These are phyloP conservation scores for Drosophila nigritarsus DNA, from an alignment of 2,888 invertebrate species.

Conservation along the genomic window DNA sequence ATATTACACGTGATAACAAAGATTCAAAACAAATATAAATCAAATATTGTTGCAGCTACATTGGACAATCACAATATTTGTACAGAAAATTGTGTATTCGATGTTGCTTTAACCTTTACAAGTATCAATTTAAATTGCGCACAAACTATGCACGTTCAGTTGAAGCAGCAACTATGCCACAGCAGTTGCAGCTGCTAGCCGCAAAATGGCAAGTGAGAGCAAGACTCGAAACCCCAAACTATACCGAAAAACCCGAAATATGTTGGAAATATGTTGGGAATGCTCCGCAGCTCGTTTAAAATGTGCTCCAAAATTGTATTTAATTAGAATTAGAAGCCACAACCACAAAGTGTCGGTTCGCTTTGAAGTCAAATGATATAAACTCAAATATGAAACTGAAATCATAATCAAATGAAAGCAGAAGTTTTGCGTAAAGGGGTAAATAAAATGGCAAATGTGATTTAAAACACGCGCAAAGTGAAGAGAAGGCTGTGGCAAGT, in stretches of 20 bases:
- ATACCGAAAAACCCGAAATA: slow-evolving; percentile 25
- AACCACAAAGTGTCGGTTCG: slow-evolving; percentile 50
- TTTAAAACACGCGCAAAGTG: slow-evolving; percentile 32
- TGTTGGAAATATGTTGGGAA: slow-evolving; percentile 2
- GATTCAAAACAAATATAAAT: background rate
- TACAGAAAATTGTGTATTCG: background rate
- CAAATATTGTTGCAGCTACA: background rate
- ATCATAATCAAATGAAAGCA: slow-evolving; percentile 36
- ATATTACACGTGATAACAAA: background rate
- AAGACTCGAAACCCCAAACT: background rate
- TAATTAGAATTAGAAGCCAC: slow-evolving; percentile 66
- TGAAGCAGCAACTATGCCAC: background rate
- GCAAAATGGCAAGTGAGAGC: slow-evolving; percentile 20
- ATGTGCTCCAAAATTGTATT: slow-evolving; percentile 51
- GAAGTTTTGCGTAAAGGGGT: slow-evolving; percentile 1
- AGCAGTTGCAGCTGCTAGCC: slow-evolving; percentile 27
- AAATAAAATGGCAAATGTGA: slow-evolving; percentile 35
- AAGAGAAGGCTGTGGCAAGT: slow-evolving; percentile 17
- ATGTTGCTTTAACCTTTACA: background rate
- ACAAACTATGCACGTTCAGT: background rate
- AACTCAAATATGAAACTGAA: slow-evolving; percentile 12
- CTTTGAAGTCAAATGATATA: slow-evolving; percentile 37
- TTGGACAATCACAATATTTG: background rate
- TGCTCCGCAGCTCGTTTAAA: slow-evolving; percentile 11
- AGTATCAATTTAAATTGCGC: slow-evolving; percentile 3